These are phyloP conservation scores for Drosophila nannoptera DNA, from an alignment of 1,140 invertebrate species.

Conservation along the genomic window DNA sequence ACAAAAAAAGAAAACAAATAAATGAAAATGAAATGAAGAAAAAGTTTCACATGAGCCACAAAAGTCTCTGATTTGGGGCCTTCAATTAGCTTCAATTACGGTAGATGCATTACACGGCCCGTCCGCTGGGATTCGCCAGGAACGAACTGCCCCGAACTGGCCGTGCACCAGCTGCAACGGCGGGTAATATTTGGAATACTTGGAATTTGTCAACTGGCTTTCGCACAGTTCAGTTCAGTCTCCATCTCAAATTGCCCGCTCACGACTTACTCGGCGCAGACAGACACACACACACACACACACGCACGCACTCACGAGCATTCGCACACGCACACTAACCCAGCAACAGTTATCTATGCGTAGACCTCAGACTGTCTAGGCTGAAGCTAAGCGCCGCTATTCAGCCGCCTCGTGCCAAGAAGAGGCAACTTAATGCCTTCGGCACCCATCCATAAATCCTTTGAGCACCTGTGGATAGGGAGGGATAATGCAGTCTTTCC, in stretches of 20 bases:
- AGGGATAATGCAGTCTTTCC: too few species aligned
- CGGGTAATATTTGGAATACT: slow-evolving; percentile 35
- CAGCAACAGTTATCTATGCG: slow-evolving; percentile 5
- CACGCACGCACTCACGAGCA: not conserved
- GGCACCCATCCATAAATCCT: too few species aligned
- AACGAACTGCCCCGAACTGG: slow-evolving; percentile 5
- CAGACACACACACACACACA: not conserved
- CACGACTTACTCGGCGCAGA: slow-evolving; percentile 38
- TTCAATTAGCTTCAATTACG: slow-evolving; percentile 28
- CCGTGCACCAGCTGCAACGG: not conserved
- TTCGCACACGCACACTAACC: not conserved
- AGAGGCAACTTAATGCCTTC: too few species aligned
- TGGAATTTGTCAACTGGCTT: slow-evolving; percentile 32
- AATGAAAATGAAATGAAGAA: slow-evolving; percentile 71
- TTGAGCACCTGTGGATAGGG: too few species aligned
- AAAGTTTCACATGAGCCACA: slow-evolving; percentile 68
- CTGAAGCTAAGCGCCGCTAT: too few species aligned
- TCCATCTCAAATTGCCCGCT: slow-evolving; percentile 36
- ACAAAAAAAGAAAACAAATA: slow-evolving; percentile 60
- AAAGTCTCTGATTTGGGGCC: slow-evolving; percentile 1
- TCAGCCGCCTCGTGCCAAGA: too few species aligned
- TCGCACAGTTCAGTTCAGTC: slow-evolving; percentile 12
- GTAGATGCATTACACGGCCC: slow-evolving; percentile 1
- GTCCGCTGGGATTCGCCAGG: not conserved
- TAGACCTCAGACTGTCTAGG: too few species aligned